A percentile compares a stretch with the other conserved stretches of the same genome.
Evolutionary conservation across 2,797 vertebrate genomes (phyloP).

Genomic region (Enteromius radiatus): DNA sequence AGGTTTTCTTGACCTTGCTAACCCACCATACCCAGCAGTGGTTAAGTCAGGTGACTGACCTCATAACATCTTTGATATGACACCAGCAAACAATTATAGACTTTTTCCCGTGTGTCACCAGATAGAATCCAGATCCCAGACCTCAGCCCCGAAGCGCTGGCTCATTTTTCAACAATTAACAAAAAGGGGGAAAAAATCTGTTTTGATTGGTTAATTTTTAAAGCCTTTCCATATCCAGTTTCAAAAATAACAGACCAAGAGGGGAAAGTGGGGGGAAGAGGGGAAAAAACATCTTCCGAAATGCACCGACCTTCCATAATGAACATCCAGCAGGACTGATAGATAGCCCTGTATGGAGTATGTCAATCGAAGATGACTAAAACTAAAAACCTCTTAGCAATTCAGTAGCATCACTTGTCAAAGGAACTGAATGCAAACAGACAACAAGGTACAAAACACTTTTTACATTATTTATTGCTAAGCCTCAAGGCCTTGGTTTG

Average conservation of each 20-base stretch:
- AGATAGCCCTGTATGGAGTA: constrained; percentile 58
- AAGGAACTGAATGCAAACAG: constrained; percentile 67
- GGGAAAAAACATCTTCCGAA: constrained; percentile 63
- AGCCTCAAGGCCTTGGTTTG: constrained; percentile 67
- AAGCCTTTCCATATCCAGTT: constrained; percentile 59
- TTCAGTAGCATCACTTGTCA: constrained; percentile 72
- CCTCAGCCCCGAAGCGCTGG: constrained; percentile 38
- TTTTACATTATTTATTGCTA: constrained; percentile 75
- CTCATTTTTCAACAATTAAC: constrained; percentile 41
- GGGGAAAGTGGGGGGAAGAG: constrained; percentile 57
- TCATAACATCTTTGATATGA: constrained; percentile 20
- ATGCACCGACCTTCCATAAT: constrained; percentile 51
- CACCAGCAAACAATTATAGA: constrained; percentile 38
- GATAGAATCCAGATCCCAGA: constrained; percentile 40
- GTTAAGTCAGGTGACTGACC: constrained; percentile 17
- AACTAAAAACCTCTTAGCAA: constrained; percentile 38
- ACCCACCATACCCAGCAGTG: not conserved
- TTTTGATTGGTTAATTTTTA: constrained; percentile 59
- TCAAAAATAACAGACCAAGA: constrained; percentile 58
- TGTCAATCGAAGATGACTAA: constrained; percentile 66
- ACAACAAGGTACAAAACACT: constrained; percentile 73
- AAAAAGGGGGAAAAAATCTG: not conserved
- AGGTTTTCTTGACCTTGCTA: constrained; percentile 21
- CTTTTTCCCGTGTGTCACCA: constrained; percentile 38
- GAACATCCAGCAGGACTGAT: constrained; percentile 56